A percentile compares a stretch with the other conserved stretches of the same genome.
Evolutionary conservation across 2,888 invertebrate species (phyloP).

Genomic region (Morpho achilles): DNA sequence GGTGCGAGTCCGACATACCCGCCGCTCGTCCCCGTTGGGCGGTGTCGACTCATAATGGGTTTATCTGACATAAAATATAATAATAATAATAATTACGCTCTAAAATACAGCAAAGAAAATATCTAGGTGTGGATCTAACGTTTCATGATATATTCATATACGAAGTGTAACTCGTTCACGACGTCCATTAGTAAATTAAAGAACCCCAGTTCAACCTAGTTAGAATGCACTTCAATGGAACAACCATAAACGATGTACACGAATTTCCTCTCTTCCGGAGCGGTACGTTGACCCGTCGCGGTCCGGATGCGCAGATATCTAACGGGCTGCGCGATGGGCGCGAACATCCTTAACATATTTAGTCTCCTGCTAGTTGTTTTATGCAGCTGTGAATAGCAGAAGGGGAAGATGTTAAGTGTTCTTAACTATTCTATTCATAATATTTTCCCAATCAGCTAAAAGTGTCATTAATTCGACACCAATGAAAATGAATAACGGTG

Average conservation of each 20-base stretch:
- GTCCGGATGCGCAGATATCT: constrained; percentile 34
- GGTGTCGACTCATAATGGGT: too few species aligned
- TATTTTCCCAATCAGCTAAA: neutral
- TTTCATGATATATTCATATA: too few species aligned
- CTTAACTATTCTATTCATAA: neutral
- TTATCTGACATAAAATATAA: too few species aligned
- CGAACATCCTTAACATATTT: constrained; percentile 26
- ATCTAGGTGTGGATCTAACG: too few species aligned
- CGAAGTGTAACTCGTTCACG: too few species aligned
- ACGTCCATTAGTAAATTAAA: too few species aligned
- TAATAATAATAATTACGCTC: too few species aligned
- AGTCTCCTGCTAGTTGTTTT: constrained; percentile 8
- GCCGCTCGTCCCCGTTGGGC: too few species aligned
- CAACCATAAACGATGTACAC: constrained; percentile 16
- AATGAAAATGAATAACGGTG: neutral
- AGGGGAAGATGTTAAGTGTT: too few species aligned
- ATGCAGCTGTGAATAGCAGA: neutral
- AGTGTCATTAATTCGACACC: neutral
- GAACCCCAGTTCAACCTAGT: too few species aligned
- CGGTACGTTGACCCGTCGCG: constrained; percentile 31
- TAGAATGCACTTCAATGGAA: neutral
- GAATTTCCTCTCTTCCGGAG: constrained; percentile 38
- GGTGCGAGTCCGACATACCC: too few species aligned
- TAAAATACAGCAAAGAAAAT: too few species aligned
- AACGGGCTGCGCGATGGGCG: constrained; percentile 29